phyloP scores from a whole-genome alignment of 2,797 vertebrate genomes.

The Peromyscus attwateri region DNA sequence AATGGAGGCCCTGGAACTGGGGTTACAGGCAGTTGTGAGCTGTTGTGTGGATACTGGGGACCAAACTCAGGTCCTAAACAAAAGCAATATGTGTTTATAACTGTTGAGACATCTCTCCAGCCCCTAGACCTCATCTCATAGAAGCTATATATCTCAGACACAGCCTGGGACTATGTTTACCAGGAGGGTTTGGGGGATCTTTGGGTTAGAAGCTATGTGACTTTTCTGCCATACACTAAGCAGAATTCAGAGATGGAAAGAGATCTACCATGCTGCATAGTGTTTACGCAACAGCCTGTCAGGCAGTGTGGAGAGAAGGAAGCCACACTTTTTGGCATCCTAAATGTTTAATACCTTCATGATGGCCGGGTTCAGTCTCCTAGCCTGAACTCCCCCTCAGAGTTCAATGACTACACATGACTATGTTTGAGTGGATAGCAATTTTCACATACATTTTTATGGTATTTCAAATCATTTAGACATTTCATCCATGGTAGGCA shows the following conservation, averaged over 20 bases:
- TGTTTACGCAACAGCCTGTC: neutral
- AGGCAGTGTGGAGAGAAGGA: neutral
- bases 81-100: neutral
- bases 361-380: neutral
- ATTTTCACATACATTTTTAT: neutral
- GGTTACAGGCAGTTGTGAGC: neutral
- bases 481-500: neutral
- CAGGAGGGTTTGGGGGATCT: neutral
- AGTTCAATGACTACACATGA: neutral
- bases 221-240: neutral
- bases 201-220: neutral
- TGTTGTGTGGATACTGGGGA: neutral
- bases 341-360: neutral
- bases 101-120: neutral
- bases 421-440: accelerated
- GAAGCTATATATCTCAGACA: too few species aligned
- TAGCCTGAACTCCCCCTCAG: neutral
- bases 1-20: neutral
- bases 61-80: neutral
- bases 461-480: neutral
- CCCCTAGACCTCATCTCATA: neutral
- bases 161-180: neutral
- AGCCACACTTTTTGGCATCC: neutral
- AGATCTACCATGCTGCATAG: accelerated
- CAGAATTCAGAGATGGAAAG: neutral